Evolutionary conservation across 2,113 vertebrate species (phyloP), one percentile per base, ranked within the genome.

Genomic region (Meriones unguiculatus): DNA sequence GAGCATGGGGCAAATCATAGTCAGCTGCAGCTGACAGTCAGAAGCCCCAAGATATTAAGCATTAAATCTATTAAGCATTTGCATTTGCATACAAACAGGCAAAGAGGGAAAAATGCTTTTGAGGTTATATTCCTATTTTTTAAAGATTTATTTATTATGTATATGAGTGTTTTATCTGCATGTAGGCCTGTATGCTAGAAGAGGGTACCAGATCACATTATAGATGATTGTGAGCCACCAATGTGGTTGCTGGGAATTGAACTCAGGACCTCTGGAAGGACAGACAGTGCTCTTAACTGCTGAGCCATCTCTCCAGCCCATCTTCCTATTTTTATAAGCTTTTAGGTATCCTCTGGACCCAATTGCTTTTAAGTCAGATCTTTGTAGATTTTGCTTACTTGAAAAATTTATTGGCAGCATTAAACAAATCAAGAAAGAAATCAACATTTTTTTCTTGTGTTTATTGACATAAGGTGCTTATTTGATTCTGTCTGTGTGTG

Each of bases 351-450:
- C 50, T 75, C 41, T 82, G 78, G 67, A 35, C 2, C 77, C 41
- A 35, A n/a, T 14, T 70, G n/a, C 50, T 24, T 38, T 86, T 85
- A 84, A 72, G 67, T 81, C 32, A 64, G 6, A 54, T 86, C n/a
- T 91, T 91, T 86, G 89, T 50, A 78, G n/a, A 5, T 78, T 93
- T 96, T 62, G 1, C 85, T 88, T 59, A 20, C 65, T 95, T 86
- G 59, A 41, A 24, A 64, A 82, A 86, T 86, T 64, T 89, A 20
- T 94, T 94, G 54, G 67, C 35, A 94, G 7, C 77, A 89, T 90
- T 77, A 90, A 95, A 59, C 13, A 90, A 93, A 94, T 62, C 17
- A 93, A 78, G 77, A 54, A 69, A 59, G 22, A 82, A 96, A 77
- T 52, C 22, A 54, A 54, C 41, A 75, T 64, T 91, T 90, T 86